Conservation (phyloP, 2,888 invertebrate species). For the Altica lythri region DNA sequence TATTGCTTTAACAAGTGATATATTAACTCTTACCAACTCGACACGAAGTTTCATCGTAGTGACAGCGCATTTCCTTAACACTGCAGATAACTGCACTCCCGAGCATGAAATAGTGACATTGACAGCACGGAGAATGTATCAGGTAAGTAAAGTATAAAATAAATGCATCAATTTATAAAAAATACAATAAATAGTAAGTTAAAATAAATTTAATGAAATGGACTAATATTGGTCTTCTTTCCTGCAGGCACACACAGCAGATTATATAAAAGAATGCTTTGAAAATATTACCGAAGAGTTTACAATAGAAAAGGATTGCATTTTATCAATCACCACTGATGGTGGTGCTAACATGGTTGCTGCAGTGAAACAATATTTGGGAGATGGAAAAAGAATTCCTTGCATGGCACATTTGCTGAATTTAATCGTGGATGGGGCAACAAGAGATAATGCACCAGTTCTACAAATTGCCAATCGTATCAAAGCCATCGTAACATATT, state of each 20-base stretch:
- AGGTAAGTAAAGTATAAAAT: not conserved
- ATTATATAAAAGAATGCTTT: slow-evolving; percentile 19
- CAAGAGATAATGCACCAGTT: too few relatives aligned
- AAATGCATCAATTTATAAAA: too few relatives aligned
- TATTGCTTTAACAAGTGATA: not conserved
- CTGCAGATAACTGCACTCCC: not conserved
- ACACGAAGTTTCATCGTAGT: not conserved
- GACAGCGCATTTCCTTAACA: not conserved
- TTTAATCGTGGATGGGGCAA: slow-evolving; percentile 44
- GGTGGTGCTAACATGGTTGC: slow-evolving; percentile 43
- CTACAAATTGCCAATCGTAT: too few relatives aligned
- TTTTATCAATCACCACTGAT: slow-evolving; percentile 43
- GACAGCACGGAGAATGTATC: not conserved
- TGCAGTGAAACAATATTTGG: slow-evolving; percentile 42
- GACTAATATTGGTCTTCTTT: too few relatives aligned
- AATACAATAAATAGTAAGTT: not conserved
- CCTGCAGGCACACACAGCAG: too few relatives aligned
- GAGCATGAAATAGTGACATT: not conserved
- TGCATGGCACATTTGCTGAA: slow-evolving; percentile 45
- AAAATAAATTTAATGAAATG: not conserved
- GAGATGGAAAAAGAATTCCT: slow-evolving; percentile 41
- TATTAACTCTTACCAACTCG: not conserved
- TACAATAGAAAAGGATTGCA: slow-evolving; percentile 13
- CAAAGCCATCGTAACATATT: too few relatives aligned
- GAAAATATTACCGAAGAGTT: slow-evolving; percentile 15